A percentile compares a stretch with the other conserved stretches of the same genome.
Evolutionary conservation across 1,140 invertebrate genomes (phyloP).

Genomic region (Heliothis subflexa): DNA sequence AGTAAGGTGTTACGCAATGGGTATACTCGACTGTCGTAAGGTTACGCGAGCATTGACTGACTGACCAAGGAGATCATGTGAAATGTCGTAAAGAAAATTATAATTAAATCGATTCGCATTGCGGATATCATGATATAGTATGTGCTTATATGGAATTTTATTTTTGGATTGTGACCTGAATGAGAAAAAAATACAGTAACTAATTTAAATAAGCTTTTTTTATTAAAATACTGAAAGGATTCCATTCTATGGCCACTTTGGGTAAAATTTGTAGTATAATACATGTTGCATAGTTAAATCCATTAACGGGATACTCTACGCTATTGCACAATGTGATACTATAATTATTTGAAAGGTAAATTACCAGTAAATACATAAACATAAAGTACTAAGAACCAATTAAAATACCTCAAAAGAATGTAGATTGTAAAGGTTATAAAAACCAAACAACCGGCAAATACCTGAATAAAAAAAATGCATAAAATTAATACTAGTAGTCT

Average conservation of each 20-base stretch:
- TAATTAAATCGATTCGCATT: no score
- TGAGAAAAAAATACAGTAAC: no score
- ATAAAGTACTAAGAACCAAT: not conserved
- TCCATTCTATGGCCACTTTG: no score
- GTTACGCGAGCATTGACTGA: not conserved
- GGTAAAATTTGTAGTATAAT: no score
- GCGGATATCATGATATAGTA: no score
- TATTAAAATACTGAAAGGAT: no score
- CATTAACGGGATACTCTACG: no score
- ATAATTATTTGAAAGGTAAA: not conserved
- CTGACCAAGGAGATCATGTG: not conserved
- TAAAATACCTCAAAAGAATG: not conserved
- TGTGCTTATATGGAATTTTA: no score
- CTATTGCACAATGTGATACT: not conserved
- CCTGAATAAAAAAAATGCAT: not conserved
- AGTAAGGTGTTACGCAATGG: conserved; percentile 31
- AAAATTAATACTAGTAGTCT: not conserved
- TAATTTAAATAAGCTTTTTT: no score
- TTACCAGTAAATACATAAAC: not conserved
- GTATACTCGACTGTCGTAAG: not conserved
- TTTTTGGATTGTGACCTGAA: no score
- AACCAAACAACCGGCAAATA: not conserved
- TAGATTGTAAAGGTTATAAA: not conserved
- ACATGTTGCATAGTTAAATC: no score
- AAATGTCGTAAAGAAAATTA: not conserved